phyloP scores from a whole-genome alignment of 2,888 invertebrate genomes.

The Acanthosepion esculentum region DNA sequence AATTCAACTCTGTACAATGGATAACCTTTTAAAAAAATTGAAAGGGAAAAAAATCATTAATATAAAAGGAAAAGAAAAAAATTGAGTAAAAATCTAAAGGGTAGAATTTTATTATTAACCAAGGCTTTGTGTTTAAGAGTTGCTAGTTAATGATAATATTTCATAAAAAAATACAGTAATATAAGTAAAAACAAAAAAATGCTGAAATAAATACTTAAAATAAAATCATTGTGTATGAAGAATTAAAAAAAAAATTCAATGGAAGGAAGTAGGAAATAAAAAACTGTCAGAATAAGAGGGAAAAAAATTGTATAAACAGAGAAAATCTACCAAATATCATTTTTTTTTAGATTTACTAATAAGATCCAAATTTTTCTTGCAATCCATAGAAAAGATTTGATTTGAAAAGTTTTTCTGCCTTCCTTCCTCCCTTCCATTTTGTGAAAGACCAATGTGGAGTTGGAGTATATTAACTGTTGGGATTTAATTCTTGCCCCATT shows the following conservation, averaged over 20 bases:
- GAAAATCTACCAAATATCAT: background rate
- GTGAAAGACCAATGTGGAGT: constrained; percentile 5
- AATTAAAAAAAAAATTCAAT: background rate
- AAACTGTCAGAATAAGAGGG: background rate
- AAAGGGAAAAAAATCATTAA: background rate
- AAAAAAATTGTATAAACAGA: background rate
- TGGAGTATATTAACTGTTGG: background rate
- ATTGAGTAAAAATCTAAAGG: background rate
- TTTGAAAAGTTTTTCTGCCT: background rate
- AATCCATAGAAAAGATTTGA: background rate
- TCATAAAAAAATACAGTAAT: background rate
- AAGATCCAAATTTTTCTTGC: background rate
- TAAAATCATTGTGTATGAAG: too few species aligned
- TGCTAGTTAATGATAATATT: background rate
- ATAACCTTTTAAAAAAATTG: constrained; percentile 39
- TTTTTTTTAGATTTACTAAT: background rate
- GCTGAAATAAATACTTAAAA: background rate
- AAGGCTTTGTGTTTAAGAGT: background rate
- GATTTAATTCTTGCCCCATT: background rate
- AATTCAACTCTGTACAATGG: constrained; percentile 24
- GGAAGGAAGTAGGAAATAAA: background rate
- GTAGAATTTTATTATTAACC: constrained; percentile 12
- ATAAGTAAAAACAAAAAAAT: background rate
- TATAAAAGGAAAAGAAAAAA: background rate
- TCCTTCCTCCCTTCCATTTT: background rate